A percentile compares a stretch with the other conserved stretches of the same genome.
These are phyloP conservation scores for Bergia puertoricense DNA, from an alignment of 92 coral and sea anemone genomes.

Conservation along the genomic window DNA sequence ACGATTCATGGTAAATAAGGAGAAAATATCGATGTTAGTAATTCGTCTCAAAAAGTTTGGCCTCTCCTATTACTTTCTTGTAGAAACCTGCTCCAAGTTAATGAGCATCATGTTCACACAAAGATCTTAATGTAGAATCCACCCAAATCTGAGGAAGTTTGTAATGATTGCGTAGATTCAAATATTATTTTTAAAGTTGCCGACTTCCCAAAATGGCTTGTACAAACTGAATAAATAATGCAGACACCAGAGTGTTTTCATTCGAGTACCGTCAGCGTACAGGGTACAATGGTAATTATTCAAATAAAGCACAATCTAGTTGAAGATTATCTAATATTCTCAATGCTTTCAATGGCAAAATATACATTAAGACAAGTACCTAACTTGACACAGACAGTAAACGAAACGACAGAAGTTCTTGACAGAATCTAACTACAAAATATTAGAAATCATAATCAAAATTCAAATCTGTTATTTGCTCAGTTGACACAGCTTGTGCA, in stretches of 20 bases:
- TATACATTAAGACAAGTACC: background rate
- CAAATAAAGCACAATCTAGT: constrained; percentile 13
- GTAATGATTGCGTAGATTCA: constrained; percentile 26
- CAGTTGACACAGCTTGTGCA: constrained; percentile 14
- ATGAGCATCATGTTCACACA: background rate
- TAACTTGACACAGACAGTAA: background rate
- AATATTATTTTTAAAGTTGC: constrained; percentile 9
- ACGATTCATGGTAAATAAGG: constrained; percentile 15
- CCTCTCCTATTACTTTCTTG: background rate
- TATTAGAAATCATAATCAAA: constrained; percentile 21
- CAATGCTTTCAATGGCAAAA: background rate
- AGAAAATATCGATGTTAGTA: background rate
- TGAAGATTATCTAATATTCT: background rate
- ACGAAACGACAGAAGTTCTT: background rate
- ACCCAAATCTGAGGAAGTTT: background rate
- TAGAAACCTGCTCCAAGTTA: constrained; percentile 6
- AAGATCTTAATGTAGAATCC: background rate
- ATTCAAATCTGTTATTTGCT: constrained; percentile 35
- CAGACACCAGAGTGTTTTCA: constrained; percentile 10
- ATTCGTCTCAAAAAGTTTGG: background rate
- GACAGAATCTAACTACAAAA: background rate
- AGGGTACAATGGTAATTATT: background rate
- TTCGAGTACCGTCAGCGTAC: background rate
- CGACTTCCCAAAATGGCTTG: constrained; percentile 34
- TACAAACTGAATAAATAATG: constrained; percentile 26